Evolutionary conservation across 2,113 vertebrate genomes (phyloP), one percentile per base, ranked within the genome.

Genomic region (Motacilla alba): DNA sequence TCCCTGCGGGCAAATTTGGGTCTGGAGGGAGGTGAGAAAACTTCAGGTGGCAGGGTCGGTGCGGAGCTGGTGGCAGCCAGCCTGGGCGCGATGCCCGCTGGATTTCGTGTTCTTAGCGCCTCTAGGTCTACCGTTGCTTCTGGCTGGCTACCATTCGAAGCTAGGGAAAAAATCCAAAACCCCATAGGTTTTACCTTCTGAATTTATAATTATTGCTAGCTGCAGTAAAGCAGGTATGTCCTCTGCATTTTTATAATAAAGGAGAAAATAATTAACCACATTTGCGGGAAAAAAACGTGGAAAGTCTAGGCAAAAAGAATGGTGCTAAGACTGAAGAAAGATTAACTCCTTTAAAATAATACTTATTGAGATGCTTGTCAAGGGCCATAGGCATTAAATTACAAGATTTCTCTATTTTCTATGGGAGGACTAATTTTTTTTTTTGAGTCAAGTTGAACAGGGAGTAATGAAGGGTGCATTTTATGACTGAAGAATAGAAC

Each of bases 51-150:
- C 5, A 1, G 73, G 18, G 23, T 14, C 2, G 11, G 11, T 4
- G 80, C 21, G 10, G 33, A 52, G 58, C 30, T 8, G 68, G 16
- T 9, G 15, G 64, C 73, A 26, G 5, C 14, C 49, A 1, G 37
- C 23, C 46, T 6, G 3, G 50, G 46, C 11, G 13, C 60, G 1
- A 1, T 0, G 0, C 0, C 13, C 21, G 8, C 73, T 9, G 41
- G 37, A 3, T 23, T 68, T 50, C 31, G 39, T 2, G 2, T 21
- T 53, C 33, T 10, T 10, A 11, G 52, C 26, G 1, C 6, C 59
- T 67, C 47, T 12, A 15, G 52, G 20, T 19, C 50, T 28, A 0
- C 28, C 16, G 0, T 0, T 13, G 77, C 31, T 41, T 50, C 55
- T 81, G 69, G 4, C 55, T 41, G 94, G 15, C 19, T 31, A 1